phyloP scores from a whole-genome alignment of 2,797 vertebrate genomes.

The Hydrocynus forskahlii region DNA sequence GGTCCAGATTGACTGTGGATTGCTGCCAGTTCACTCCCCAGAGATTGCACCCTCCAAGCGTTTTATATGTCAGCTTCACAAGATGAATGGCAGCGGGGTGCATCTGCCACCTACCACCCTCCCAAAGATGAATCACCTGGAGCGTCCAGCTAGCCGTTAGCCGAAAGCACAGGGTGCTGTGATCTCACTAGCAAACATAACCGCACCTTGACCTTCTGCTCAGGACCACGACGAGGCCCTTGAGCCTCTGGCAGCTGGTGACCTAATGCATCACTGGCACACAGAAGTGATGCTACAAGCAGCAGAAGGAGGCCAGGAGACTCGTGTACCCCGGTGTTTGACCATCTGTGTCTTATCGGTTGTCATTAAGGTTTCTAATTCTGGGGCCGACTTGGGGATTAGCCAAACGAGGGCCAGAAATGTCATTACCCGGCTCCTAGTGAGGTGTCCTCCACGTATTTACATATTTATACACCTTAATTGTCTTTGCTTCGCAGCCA shows the following conservation, averaged over 20 bases:
- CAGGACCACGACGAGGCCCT: slow-evolving; percentile 74
- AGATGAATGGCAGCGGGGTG: slow-evolving; percentile 70
- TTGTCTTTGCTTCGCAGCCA: slow-evolving; percentile 76
- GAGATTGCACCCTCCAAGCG: slow-evolving; percentile 58
- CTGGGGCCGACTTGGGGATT: slow-evolving; percentile 79
- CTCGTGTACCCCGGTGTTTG: slow-evolving; percentile 76
- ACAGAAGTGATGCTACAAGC: slow-evolving; percentile 67
- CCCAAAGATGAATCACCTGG: slow-evolving; percentile 75
- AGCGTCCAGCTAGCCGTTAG: slow-evolving; percentile 63
- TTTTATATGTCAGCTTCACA: slow-evolving; percentile 70
- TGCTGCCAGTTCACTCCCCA: slow-evolving; percentile 67
- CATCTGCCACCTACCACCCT: slow-evolving; percentile 65
- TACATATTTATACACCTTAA: slow-evolving; percentile 84
- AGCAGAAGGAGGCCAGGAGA: slow-evolving; percentile 73
- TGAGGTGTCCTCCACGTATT: slow-evolving; percentile 79
- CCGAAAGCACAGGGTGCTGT: slow-evolving; percentile 46
- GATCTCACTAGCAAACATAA: slow-evolving; percentile 64
- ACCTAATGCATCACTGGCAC: slow-evolving; percentile 72
- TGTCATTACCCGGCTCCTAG: slow-evolving; percentile 77
- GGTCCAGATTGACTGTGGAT: slow-evolving; percentile 56
- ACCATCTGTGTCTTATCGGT: slow-evolving; percentile 83
- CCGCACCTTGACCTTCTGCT: slow-evolving; percentile 79
- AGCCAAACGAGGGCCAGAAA: slow-evolving; percentile 80
- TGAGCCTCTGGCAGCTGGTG: slow-evolving; percentile 76
- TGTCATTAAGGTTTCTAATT: slow-evolving; percentile 87